Conservation (phyloP, 2,888 invertebrate species). For the Lumbricus terrestris region DNA sequence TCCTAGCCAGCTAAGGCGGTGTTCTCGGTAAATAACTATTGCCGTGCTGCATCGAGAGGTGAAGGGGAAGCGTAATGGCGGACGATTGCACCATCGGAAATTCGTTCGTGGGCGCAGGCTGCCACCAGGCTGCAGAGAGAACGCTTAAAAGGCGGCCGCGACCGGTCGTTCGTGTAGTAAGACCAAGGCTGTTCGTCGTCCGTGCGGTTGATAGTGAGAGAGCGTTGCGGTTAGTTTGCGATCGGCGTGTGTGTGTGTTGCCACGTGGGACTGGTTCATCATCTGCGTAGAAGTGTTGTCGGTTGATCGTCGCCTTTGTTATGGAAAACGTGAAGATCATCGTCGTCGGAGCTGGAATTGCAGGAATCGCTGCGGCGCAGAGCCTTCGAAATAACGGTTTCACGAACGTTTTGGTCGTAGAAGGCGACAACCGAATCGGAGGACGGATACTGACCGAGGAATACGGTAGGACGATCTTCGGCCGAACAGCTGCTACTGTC, state of each 20-base stretch:
- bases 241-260: not conserved
- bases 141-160: not conserved
- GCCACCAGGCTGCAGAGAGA: not conserved
- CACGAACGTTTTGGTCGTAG: conserved; percentile 29
- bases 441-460: conserved; percentile 32
- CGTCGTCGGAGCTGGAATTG: conserved; percentile 34
- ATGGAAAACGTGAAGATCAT: conserved; percentile 27
- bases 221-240: not conserved
- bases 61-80: not conserved
- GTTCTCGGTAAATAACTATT: not conserved
- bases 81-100: not conserved
- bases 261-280: not conserved
- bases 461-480: conserved; percentile 23
- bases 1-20: not conserved
- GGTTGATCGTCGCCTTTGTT: not conserved
- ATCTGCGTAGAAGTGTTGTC: not conserved
- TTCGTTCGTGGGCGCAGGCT: not conserved
- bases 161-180: not conserved
- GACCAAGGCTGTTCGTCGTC: conserved; percentile 3
- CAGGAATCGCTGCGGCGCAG: conserved; percentile 35
- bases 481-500: conserved; percentile 3
- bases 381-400: conserved; percentile 25
- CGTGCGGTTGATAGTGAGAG: not conserved
- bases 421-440: conserved; percentile 32
- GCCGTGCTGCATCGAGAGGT: not conserved